Evolutionary conservation across 30 jellyfish, hydroid and myxozoan genomes (phyloP).

Genomic region (Rhopilema esculentum): DNA sequence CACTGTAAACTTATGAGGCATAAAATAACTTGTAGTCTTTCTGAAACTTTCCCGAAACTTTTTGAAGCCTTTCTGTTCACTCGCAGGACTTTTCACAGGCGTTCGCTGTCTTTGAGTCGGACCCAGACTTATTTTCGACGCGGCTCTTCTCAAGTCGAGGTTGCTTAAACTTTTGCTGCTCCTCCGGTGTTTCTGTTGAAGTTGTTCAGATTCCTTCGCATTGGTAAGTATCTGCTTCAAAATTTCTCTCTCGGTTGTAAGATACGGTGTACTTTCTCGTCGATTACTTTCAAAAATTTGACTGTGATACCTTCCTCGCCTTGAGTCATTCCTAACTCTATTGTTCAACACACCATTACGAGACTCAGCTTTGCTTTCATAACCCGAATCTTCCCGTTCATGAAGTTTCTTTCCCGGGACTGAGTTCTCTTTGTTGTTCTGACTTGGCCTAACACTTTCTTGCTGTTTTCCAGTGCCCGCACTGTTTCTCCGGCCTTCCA

Average conservation of each 20-base stretch:
- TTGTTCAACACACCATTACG: constrained; percentile 3
- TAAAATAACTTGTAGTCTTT: constrained; percentile 39
- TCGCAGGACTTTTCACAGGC: not conserved
- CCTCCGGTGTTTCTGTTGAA: constrained; percentile 25
- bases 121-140: constrained; percentile 14
- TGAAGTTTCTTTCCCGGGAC: constrained; percentile 12
- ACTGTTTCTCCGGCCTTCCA: not conserved
- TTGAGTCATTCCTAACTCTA: not conserved
- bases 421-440: constrained; percentile 12
- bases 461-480: not conserved
- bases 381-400: constrained; percentile 26
- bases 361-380: constrained; percentile 45
- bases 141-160: constrained; percentile 41
- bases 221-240: constrained; percentile 52
- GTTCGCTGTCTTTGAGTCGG: constrained; percentile 23
- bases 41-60: constrained; percentile 65
- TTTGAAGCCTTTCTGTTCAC: constrained; percentile 41
- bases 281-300: constrained; percentile 6
- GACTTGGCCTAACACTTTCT: not conserved
- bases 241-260: constrained; percentile 62
- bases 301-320: not conserved
- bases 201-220: constrained; percentile 60
- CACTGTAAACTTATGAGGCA: constrained; percentile 67
- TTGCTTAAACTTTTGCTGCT: constrained; percentile 35
- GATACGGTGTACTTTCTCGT: constrained; percentile 49